A percentile compares a stretch with the other conserved stretches of the same genome.
These are phyloP conservation scores for Rattus rattus DNA, from an alignment of 2,113 vertebrate species.

Conservation along the genomic window DNA sequence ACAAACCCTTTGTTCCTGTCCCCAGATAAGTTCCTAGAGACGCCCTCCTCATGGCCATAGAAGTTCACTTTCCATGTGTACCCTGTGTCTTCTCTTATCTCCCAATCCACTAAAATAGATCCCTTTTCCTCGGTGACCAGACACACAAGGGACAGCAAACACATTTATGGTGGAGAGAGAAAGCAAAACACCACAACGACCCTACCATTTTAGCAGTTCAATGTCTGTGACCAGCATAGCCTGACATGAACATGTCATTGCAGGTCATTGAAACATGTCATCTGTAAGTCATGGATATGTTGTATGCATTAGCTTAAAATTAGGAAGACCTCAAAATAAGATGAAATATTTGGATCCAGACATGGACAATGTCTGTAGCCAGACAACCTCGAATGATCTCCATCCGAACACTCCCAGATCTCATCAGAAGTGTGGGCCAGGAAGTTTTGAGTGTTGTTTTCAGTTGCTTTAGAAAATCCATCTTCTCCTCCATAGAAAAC, in stretches of 20 bases:
- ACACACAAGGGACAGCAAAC: background rate
- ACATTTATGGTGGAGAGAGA: background rate
- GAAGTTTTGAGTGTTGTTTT: background rate
- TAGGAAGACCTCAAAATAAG: background rate
- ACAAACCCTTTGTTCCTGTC: background rate
- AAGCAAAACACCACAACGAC: background rate
- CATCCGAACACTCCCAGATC: too few species aligned
- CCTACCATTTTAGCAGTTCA: background rate
- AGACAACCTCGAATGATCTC: background rate
- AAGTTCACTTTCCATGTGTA: background rate
- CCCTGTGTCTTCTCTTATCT: background rate
- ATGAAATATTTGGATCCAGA: background rate
- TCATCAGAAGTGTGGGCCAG: background rate
- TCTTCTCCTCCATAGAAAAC: background rate
- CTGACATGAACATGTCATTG: background rate
- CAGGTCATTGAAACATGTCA: background rate
- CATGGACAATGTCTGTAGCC: background rate
- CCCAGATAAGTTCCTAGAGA: background rate
- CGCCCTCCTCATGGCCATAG: background rate
- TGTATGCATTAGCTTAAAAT: background rate
- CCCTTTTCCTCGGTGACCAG: background rate
- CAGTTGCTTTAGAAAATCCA: slow-evolving; percentile 2
- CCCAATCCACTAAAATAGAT: background rate
- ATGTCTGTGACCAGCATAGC: background rate
- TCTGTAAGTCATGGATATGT: background rate